Conservation (phyloP, 2,888 invertebrate genomes). For the Gandaritis pyraliata region DNA sequence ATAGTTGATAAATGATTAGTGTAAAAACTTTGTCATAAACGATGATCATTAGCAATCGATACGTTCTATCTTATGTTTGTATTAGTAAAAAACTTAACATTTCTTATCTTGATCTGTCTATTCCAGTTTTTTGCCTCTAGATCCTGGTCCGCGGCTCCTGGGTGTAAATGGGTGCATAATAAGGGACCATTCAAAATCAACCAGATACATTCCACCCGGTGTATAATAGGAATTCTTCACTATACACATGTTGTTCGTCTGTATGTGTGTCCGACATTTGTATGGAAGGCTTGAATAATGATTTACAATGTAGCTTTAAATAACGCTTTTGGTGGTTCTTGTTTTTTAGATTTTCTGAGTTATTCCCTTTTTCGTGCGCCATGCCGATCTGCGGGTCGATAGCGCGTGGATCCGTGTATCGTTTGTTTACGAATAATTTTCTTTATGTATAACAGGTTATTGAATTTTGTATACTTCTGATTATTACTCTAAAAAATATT, state of each 20-base stretch:
- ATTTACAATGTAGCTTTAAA: constrained; percentile 69
- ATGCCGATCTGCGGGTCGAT: constrained; percentile 36
- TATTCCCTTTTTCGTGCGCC: constrained; percentile 41
- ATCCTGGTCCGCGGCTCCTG: constrained; percentile 49
- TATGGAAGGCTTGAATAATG: constrained; percentile 78
- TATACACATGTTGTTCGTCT: constrained; percentile 75
- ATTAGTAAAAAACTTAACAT: neutral
- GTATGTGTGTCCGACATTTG: constrained; percentile 73
- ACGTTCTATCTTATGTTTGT: no score
- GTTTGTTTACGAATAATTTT: constrained; percentile 20
- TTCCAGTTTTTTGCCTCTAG: constrained; percentile 37
- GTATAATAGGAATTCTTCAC: constrained; percentile 76
- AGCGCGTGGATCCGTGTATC: constrained; percentile 20
- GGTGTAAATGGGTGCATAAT: constrained; percentile 85
- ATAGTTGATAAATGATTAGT: no score
- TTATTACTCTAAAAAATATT: no score
- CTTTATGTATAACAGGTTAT: neutral
- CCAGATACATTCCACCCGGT: constrained; percentile 70
- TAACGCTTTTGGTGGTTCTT: constrained; percentile 41
- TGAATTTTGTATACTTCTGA: no score
- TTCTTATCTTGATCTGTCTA: constrained; percentile 12
- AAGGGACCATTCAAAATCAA: constrained; percentile 82
- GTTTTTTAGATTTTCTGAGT: constrained; percentile 41
- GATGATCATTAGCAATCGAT: no score
- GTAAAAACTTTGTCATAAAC: no score